Percentiles rank a stretch among this genome's conserved stretches.
Conservation (phyloP, 2,797 vertebrate species). For the Hipposideros larvatus region DNA sequence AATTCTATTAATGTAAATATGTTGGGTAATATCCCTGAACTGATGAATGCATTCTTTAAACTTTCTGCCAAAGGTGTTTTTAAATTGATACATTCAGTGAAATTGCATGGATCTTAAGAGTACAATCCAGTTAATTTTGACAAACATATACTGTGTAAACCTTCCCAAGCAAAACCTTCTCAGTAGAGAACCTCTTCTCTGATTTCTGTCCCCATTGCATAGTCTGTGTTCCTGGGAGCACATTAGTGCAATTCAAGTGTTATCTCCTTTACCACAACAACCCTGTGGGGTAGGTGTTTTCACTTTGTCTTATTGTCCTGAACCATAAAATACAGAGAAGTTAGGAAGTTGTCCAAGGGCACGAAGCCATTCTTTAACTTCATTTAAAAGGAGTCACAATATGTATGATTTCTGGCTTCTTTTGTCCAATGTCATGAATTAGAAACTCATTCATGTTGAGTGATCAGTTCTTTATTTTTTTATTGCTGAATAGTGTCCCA, state of each 20-base stretch:
- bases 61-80: background rate
- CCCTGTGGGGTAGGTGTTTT: no score
- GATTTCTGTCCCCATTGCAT: background rate
- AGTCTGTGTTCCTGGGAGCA: background rate
- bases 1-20: background rate
- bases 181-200: background rate
- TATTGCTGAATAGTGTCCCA: background rate
- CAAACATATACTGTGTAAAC: background rate
- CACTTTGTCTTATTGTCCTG: background rate
- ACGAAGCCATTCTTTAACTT: background rate
- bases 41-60: background rate
- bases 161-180: background rate
- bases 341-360: background rate
- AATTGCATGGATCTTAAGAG: background rate
- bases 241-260: accelerated
- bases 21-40: background rate
- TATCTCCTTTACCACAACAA: background rate
- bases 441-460: background rate
- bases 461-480: background rate
- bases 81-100: background rate
- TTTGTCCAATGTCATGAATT: background rate
- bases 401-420: background rate
- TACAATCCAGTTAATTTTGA: background rate
- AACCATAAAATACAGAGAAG: background rate
- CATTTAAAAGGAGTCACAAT: background rate